Conservation (phyloP, 2,888 invertebrate species). For the Artemia sinica region DNA sequence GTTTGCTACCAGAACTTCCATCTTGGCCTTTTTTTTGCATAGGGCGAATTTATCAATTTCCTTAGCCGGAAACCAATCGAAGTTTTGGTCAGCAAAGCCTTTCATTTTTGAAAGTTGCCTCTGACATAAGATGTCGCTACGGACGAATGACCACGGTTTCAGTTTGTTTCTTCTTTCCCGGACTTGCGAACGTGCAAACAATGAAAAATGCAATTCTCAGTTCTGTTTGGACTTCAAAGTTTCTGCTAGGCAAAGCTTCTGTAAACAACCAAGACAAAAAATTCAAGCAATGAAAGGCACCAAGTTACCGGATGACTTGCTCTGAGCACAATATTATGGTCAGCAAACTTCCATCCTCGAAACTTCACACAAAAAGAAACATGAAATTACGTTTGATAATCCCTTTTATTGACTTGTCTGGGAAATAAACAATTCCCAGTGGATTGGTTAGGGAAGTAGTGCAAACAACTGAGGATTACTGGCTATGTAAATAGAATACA, state of each 20-base stretch:
- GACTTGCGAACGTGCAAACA: constrained; percentile 3
- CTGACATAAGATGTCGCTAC: neutral
- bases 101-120: neutral
- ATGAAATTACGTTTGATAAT: too few species aligned
- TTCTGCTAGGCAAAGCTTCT: constrained; percentile 11
- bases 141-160: neutral
- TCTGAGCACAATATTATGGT: too few species aligned
- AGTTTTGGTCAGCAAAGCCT: neutral
- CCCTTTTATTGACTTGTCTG: too few species aligned
- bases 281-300: neutral
- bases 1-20: too few species aligned
- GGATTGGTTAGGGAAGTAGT: too few species aligned
- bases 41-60: neutral
- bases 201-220: constrained; percentile 14
- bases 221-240: constrained; percentile 8
- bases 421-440: too few species aligned
- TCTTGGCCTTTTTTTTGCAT: neutral
- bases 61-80: neutral
- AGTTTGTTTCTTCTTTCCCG: constrained; percentile 10
- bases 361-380: too few species aligned
- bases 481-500: too few species aligned
- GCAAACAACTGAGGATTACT: too few species aligned
- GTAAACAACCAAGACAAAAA: constrained; percentile 13
- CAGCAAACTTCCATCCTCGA: too few species aligned
- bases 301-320: too few species aligned